phyloP scores from a whole-genome alignment of 2,888 invertebrate species.

The Carabus problematicus region DNA sequence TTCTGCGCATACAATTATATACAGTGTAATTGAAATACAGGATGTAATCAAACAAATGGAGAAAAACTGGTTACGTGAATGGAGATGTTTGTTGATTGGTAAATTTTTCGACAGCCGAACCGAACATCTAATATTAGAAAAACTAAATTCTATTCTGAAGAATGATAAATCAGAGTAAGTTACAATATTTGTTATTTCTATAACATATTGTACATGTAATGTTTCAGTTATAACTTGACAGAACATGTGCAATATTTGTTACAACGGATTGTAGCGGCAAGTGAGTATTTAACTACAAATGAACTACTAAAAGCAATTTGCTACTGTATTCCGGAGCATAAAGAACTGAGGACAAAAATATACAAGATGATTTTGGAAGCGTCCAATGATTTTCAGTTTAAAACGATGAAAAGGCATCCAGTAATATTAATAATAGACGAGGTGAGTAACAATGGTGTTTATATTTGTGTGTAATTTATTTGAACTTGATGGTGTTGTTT shows the following conservation, averaged over 20 bases:
- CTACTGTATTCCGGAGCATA: conserved; percentile 56
- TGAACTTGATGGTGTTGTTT: conserved; percentile 42
- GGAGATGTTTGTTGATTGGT: conserved; percentile 69
- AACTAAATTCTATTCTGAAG: conserved; percentile 62
- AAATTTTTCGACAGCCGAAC: conserved; percentile 61
- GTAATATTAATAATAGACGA: conserved; percentile 75
- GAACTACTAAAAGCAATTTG: conserved; percentile 59
- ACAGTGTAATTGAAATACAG: conserved; percentile 56
- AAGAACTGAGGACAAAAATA: conserved; percentile 59
- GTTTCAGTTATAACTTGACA: conserved; percentile 47
- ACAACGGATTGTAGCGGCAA: conserved; percentile 58
- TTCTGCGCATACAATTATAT: conserved; percentile 1
- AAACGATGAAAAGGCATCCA: conserved; percentile 64
- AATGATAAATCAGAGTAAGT: conserved; percentile 49
- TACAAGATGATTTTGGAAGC: conserved; percentile 57
- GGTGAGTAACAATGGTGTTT: conserved; percentile 54
- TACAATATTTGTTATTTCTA: conserved; percentile 47
- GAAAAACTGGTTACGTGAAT: conserved; percentile 69
- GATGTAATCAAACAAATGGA: conserved; percentile 67
- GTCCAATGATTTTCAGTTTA: conserved; percentile 58
- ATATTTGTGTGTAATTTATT: conserved; percentile 22
- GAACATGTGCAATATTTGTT: conserved; percentile 56
- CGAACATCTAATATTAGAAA: conserved; percentile 57
- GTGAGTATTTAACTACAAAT: conserved; percentile 53
- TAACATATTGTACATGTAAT: conserved; percentile 44